These are phyloP conservation scores for Sarcoramphus papa DNA, from an alignment of 2,797 vertebrate species.

Conservation along the genomic window DNA sequence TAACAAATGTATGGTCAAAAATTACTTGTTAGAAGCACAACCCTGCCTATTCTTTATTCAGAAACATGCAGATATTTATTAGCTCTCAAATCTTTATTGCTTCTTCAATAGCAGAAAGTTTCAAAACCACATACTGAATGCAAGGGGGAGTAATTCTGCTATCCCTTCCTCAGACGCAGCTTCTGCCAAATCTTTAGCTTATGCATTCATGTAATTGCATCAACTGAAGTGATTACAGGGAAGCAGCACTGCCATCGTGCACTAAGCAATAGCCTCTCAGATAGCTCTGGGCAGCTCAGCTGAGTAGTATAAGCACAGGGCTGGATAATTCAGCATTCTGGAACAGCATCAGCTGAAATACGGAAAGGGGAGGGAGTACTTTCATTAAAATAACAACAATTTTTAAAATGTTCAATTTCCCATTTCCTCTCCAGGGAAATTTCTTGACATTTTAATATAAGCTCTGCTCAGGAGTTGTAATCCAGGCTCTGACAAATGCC, in stretches of 20 bases:
- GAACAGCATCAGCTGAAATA: not conserved
- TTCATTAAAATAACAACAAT: not conserved
- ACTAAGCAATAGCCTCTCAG: not conserved
- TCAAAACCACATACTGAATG: not conserved
- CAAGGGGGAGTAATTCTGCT: not conserved
- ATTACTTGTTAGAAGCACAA: not conserved
- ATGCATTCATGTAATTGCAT: not conserved
- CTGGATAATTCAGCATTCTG: not conserved
- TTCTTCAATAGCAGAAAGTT: not conserved
- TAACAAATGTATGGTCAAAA: not conserved
- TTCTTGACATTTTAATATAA: not conserved
- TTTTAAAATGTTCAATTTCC: not conserved
- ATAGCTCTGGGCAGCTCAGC: not conserved
- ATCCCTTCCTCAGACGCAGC: not conserved
- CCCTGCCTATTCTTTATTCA: not conserved
- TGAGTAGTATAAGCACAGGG: not conserved
- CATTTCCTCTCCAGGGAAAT: not conserved
- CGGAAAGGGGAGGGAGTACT: not conserved
- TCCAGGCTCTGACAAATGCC: not conserved
- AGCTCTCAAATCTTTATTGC: not conserved
- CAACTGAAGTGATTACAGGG: not conserved
- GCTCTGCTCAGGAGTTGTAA: not conserved
- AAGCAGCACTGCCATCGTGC: not conserved
- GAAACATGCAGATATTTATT: not conserved
- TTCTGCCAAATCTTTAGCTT: not conserved